Conservation (phyloP, 2,888 invertebrate species). For the Gymnocheta viridis region DNA sequence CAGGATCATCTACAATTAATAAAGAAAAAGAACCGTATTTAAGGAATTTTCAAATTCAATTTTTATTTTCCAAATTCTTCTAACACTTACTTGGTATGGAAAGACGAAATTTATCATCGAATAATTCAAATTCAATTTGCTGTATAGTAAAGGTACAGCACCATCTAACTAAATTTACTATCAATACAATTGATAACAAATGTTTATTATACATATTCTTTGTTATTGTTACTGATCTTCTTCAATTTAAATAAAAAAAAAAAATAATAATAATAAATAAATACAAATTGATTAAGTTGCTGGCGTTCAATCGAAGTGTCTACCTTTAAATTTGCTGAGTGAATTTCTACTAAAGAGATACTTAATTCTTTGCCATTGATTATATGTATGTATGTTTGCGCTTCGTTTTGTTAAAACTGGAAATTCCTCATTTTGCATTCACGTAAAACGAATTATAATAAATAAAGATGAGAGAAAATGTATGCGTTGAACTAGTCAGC, state of each 20-base stretch:
- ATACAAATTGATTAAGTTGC: background rate
- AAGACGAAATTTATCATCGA: slow-evolving; percentile 75
- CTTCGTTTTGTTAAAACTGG: slow-evolving; percentile 37
- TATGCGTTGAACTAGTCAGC: background rate
- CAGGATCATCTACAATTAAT: slow-evolving; percentile 82
- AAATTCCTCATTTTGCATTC: slow-evolving; percentile 1
- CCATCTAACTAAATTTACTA: slow-evolving; percentile 29
- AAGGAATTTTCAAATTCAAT: background rate
- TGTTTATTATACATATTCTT: slow-evolving; percentile 30
- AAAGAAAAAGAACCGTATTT: background rate
- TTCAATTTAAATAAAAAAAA: background rate
- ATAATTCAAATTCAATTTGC: slow-evolving; percentile 71
- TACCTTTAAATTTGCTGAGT: slow-evolving; percentile 38
- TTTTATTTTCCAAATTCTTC: background rate
- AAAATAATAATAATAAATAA: background rate
- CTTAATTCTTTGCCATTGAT: background rate
- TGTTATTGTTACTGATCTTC: background rate
- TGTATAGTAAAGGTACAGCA: slow-evolving; percentile 35
- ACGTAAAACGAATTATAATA: background rate
- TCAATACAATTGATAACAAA: slow-evolving; percentile 43
- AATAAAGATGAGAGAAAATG: background rate
- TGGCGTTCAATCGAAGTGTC: background rate
- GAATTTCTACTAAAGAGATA: slow-evolving; percentile 38
- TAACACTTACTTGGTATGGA: slow-evolving; percentile 76
- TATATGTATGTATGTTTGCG: background rate